These are phyloP conservation scores for Microchrysa polita DNA, from an alignment of 2,888 invertebrate species.

Conservation along the genomic window DNA sequence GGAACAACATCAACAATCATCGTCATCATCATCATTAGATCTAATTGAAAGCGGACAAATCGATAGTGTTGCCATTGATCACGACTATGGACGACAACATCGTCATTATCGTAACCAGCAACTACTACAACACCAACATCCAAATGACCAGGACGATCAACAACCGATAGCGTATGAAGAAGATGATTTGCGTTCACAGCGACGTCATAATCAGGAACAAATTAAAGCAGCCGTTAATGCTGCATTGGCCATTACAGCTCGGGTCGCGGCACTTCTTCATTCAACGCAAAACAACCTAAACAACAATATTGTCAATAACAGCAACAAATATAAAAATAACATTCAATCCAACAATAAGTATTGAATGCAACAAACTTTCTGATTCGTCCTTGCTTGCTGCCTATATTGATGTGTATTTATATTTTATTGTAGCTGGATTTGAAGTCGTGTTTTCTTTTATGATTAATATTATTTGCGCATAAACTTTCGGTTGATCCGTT, in stretches of 20 bases:
- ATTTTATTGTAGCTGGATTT: no score
- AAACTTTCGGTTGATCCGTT: no score
- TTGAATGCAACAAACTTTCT: slow-evolving; percentile 4
- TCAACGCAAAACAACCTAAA: slow-evolving; percentile 1
- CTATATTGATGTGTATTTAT: no score
- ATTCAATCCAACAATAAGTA: slow-evolving; percentile 19
- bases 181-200: slow-evolving; percentile 8
- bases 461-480: no score
- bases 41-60: slow-evolving; percentile 37
- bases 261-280: slow-evolving; percentile 26
- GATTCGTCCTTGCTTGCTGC: no score
- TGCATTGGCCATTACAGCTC: slow-evolving; percentile 26
- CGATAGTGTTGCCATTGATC: slow-evolving; percentile 49
- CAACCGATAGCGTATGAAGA: background rate
- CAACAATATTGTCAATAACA: slow-evolving; percentile 4
- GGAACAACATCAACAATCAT: no score
- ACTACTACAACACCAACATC: slow-evolving; percentile 36
- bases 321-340: background rate
- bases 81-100: slow-evolving; percentile 47
- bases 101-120: slow-evolving; percentile 31
- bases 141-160: background rate
- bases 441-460: no score
- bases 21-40: slow-evolving; percentile 16
- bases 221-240: slow-evolving; percentile 21
- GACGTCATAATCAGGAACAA: slow-evolving; percentile 38